These are phyloP conservation scores for Hyles vespertilio DNA, from an alignment of 1,140 invertebrate species.

Conservation along the genomic window DNA sequence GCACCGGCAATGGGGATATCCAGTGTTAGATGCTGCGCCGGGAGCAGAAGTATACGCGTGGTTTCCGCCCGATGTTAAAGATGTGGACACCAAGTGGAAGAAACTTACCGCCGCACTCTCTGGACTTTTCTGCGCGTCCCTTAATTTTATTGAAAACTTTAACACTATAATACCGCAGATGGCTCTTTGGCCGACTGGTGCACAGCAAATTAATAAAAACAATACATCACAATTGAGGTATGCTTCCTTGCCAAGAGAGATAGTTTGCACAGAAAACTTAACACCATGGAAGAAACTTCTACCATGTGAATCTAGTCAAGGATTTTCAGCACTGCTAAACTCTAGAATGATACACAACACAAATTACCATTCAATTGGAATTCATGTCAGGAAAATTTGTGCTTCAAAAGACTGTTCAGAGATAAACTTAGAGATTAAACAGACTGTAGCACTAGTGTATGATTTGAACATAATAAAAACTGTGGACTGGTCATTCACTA, in stretches of 20 bases:
- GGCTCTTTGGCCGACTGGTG: slow-evolving; percentile 87
- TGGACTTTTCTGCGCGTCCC: slow-evolving; percentile 95
- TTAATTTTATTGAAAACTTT: slow-evolving; percentile 95
- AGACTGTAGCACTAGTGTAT: slow-evolving; percentile 91
- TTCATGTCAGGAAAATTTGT: slow-evolving; percentile 91
- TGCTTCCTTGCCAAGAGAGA: slow-evolving; percentile 93
- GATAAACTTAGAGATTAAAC: slow-evolving; percentile 85
- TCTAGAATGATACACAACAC: slow-evolving; percentile 94
- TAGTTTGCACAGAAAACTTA: slow-evolving; percentile 98
- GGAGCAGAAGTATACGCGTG: slow-evolving; percentile 96
- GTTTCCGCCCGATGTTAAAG: slow-evolving; percentile 80
- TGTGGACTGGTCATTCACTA: slow-evolving; percentile 89
- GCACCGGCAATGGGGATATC: slow-evolving; percentile 95
- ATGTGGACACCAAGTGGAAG: slow-evolving; percentile 90
- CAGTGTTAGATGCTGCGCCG: slow-evolving; percentile 89
- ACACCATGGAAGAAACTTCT: slow-evolving; percentile 98
- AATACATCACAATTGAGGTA: slow-evolving; percentile 84
- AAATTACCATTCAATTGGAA: slow-evolving; percentile 93
- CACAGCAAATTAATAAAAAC: slow-evolving; percentile 71
- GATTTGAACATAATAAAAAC: slow-evolving; percentile 82
- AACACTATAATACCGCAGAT: slow-evolving; percentile 91
- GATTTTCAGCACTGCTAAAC: slow-evolving; percentile 91
- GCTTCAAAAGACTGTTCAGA: slow-evolving; percentile 78
- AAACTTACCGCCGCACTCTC: slow-evolving; percentile 92
- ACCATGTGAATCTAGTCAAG: slow-evolving; percentile 92